phyloP scores from a whole-genome alignment of 2,797 vertebrate species.

The Sylvilagus floridanus region DNA sequence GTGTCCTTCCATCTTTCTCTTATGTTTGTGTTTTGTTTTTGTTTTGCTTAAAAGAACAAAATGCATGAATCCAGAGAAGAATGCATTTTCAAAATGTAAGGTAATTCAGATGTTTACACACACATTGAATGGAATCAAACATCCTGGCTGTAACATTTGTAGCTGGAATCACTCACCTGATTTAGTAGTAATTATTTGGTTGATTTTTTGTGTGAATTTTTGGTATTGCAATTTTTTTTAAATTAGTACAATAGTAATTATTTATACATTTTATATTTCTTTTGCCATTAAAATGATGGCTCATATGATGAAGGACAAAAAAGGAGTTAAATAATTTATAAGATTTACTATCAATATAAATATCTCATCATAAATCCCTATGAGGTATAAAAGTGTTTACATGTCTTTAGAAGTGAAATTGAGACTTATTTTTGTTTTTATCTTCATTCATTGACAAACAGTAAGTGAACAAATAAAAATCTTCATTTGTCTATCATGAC shows the following conservation, averaged over 20 bases:
- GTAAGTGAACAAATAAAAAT: background rate
- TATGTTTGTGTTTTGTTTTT: background rate
- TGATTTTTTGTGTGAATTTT: background rate
- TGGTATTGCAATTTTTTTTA: background rate
- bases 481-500: background rate
- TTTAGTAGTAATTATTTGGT: background rate
- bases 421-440: background rate
- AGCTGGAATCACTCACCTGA: background rate
- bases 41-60: background rate
- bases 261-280: background rate
- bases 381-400: background rate
- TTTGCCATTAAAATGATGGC: background rate
- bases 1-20: background rate
- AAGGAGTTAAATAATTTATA: background rate
- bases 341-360: background rate
- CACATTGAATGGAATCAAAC: background rate
- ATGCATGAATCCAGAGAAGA: background rate
- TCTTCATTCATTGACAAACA: background rate
- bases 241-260: background rate
- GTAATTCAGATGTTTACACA: background rate
- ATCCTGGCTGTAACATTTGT: background rate
- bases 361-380: background rate
- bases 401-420: background rate
- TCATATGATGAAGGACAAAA: background rate
- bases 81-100: background rate